Evolutionary conservation across 2,797 vertebrate species (phyloP).

Genomic region (Avahi laniger): DNA sequence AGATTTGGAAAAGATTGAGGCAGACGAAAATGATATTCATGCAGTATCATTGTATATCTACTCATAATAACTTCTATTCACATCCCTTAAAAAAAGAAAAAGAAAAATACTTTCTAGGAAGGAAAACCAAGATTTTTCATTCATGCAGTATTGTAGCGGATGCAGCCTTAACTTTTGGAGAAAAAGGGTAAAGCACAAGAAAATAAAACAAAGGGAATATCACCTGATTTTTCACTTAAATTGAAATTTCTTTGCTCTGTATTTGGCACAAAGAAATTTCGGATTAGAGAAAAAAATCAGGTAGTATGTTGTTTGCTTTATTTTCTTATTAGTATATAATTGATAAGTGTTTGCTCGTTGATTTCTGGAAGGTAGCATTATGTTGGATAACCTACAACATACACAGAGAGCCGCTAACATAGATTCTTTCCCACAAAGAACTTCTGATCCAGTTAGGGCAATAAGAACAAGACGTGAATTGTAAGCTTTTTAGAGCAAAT

Average conservation of each 20-base stretch:
- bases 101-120: neutral
- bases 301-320: neutral
- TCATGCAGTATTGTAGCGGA: neutral
- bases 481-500: neutral
- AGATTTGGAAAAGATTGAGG: conserved; percentile 7
- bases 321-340: neutral
- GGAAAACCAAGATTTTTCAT: neutral
- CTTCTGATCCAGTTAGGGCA: neutral
- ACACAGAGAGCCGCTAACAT: neutral
- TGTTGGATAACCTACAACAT: neutral
- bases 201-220: neutral
- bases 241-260: neutral
- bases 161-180: neutral
- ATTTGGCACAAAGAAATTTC: neutral
- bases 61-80: neutral
- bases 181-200: neutral
- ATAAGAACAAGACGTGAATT: neutral
- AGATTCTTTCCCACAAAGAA: neutral
- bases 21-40: neutral
- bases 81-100: neutral
- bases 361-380: neutral
- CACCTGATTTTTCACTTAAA: neutral
- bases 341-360: neutral
- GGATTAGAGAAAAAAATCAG: neutral
- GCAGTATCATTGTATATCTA: neutral